Conservation (phyloP, 2,888 invertebrate genomes). For the Hipparchia sbordonii region DNA sequence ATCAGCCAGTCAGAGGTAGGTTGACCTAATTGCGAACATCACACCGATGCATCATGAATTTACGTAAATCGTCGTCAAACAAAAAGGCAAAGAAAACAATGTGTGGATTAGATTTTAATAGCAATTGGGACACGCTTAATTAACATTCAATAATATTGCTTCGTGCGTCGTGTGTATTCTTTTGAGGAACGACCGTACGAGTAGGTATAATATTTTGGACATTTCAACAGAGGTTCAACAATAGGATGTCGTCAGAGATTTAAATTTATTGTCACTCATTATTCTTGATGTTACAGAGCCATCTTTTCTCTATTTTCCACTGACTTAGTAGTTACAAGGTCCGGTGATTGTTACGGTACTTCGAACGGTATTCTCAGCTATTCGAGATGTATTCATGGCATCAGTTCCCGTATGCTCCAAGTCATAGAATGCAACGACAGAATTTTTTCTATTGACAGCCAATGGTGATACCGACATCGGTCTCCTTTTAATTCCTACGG, state of each 20-base stretch:
- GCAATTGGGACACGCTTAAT: background rate
- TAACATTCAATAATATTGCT: constrained; percentile 4
- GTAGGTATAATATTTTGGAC: no score
- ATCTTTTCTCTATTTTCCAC: constrained; percentile 4
- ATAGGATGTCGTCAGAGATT: no score
- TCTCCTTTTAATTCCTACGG: no score
- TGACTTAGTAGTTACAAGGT: constrained; percentile 47
- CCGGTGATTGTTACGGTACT: constrained; percentile 97
- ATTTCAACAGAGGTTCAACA: no score
- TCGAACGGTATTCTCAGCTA: constrained; percentile 25
- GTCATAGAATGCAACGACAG: background rate
- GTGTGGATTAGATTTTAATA: background rate
- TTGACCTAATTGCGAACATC: no score
- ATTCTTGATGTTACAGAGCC: background rate
- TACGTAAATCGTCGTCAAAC: no score
- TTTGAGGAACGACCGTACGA: no score
- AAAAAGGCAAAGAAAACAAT: no score
- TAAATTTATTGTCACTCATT: background rate
- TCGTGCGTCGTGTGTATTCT: background rate
- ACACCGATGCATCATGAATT: no score
- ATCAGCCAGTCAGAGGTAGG: no score
- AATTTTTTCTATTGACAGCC: background rate
- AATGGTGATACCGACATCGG: background rate
- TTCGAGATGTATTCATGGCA: constrained; percentile 6
- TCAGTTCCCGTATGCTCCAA: constrained; percentile 1